Evolutionary conservation across 2,888 invertebrate species (phyloP), one percentile per base, ranked within the genome.

Genomic region (Drepana falcataria): DNA sequence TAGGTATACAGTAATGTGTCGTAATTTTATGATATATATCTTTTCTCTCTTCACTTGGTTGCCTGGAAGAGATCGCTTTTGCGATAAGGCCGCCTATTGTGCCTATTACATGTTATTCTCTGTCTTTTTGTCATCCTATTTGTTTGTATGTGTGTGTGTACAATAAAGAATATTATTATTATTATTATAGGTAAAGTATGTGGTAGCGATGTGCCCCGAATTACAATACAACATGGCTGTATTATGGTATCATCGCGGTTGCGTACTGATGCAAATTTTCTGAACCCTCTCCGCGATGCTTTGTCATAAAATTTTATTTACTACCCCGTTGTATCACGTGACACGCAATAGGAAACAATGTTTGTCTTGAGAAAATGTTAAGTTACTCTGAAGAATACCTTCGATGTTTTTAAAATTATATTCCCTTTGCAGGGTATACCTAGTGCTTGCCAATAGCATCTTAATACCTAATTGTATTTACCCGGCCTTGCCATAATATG

Each of bases 391-490:
- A 21, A 21, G 37, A 4, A 37, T 56, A 60, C 55, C 55, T 53
- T 49, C 55, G 56, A 55, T 56, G 57, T 68, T 64, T 69, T 59
- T 51, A 61, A 65, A 81, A 83, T 80, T 80, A 76, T 78, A 82
- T 83, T 81, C 79, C 71, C 69, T 61, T 60, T 56, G 62, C 68
- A 74, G 74, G 44, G 7, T 9, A 44, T 44, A 9, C 9, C 44
- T 44, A 9, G 9, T 44, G 44, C 9, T 44, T 44, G 6, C 1
- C 3, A 44, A 6, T 9, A 37, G 33, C 74, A 76, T 77, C 69
- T 69, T 59, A 9, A 6, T 2, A 63, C 61, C 64, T 78, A 78
- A 81, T 82, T 78, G 71, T 66, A 77, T 83, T 81, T 77, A 61
- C 69, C 67, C 66, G 69, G 69, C 68, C 67, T 74, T 71, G 74